These are phyloP conservation scores for Diorhabda sublineata DNA, from an alignment of 1,140 invertebrate genomes.

Conservation along the genomic window DNA sequence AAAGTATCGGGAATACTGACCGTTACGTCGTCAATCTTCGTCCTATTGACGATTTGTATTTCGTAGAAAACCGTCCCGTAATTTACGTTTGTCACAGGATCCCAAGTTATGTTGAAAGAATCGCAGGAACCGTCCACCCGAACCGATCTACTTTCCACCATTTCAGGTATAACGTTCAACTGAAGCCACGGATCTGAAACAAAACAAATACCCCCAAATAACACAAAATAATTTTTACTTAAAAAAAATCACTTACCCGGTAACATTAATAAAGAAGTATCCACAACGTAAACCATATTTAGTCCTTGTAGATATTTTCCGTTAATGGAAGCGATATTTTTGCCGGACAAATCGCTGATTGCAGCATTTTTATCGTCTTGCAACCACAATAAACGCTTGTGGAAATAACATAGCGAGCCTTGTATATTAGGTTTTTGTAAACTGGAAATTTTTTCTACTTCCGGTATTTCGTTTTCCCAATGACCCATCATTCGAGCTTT, in stretches of 20 bases:
- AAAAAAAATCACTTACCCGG: constrained; percentile 46
- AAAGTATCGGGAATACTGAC: constrained; percentile 30
- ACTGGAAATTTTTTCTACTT: constrained; percentile 45
- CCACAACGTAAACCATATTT: constrained; percentile 67
- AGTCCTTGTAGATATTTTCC: constrained; percentile 59
- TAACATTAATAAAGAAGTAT: constrained; percentile 60
- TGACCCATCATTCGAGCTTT: constrained; percentile 60
- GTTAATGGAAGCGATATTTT: constrained; percentile 69
- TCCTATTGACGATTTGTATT: constrained; percentile 59
- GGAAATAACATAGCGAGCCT: constrained; percentile 72
- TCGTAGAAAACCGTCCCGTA: constrained; percentile 81
- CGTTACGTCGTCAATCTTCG: constrained; percentile 38
- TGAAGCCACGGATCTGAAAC: constrained; percentile 39
- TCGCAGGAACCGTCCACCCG: constrained; percentile 66
- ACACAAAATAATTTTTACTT: not conserved
- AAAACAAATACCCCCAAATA: not conserved
- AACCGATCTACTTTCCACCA: constrained; percentile 60
- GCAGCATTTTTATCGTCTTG: constrained; percentile 70
- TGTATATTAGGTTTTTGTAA: constrained; percentile 53
- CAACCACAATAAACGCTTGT: constrained; percentile 74
- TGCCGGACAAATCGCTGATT: constrained; percentile 71
- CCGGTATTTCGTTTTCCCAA: constrained; percentile 22
- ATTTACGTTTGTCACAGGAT: constrained; percentile 66
- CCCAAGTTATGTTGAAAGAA: constrained; percentile 77
- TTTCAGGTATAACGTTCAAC: constrained; percentile 64